Conservation (phyloP, 2,113 vertebrate species). For the Scomber scombrus region DNA sequence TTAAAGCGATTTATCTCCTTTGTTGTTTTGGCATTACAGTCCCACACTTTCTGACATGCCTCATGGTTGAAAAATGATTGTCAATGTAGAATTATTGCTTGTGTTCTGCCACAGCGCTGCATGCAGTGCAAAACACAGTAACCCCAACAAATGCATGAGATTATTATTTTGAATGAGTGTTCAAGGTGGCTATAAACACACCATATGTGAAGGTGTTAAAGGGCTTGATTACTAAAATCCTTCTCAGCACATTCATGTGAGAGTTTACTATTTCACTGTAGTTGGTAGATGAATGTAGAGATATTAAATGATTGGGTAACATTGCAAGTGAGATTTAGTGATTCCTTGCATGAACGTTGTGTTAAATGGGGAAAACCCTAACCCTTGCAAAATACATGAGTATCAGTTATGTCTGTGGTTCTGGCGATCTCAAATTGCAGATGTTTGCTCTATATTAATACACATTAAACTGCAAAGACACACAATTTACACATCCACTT, state of each 20-base stretch:
- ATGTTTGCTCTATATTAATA: constrained; percentile 22
- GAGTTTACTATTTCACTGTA: not conserved
- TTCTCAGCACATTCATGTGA: not conserved
- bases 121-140: constrained; percentile 20
- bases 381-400: constrained; percentile 21
- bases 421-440: constrained; percentile 5
- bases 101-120: constrained; percentile 16
- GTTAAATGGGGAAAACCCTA: constrained; percentile 12
- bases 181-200: not conserved
- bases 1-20: constrained; percentile 64
- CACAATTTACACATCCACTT: not conserved
- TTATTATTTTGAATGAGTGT: no score
- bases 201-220: not conserved
- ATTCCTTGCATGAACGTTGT: constrained; percentile 8
- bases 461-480: no score
- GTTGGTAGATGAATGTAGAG: not conserved
- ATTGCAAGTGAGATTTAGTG: constrained; percentile 5
- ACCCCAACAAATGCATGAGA: constrained; percentile 15
- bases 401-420: constrained; percentile 24
- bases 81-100: constrained; percentile 40
- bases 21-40: constrained; percentile 67
- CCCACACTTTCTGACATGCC: constrained; percentile 45
- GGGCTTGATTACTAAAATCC: not conserved
- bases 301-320: constrained; percentile 7
- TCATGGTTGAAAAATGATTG: constrained; percentile 60